Conservation (phyloP, 1,140 invertebrate species). For the Drosophila burlai region DNA sequence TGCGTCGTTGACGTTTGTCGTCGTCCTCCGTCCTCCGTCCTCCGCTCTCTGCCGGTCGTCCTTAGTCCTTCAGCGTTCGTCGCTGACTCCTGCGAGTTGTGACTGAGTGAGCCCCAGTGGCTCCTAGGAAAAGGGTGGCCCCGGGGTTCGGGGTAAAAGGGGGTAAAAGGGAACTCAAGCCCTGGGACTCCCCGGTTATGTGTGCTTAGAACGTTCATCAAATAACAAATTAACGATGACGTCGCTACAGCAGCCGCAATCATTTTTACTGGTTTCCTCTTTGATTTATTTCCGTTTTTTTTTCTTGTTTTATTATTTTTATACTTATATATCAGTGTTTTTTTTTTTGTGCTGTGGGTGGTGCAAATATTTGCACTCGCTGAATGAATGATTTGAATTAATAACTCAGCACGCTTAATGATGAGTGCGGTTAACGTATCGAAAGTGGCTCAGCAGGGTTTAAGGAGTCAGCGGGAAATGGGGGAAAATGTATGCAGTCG, state of each 20-base stretch:
- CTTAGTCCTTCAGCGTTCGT: slow-evolving; percentile 13
- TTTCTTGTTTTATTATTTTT: neutral
- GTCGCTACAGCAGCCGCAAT: slow-evolving; percentile 55
- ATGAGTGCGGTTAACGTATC: slow-evolving; percentile 35
- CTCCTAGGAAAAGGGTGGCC: slow-evolving; percentile 8
- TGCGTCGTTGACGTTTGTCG: slow-evolving; percentile 61
- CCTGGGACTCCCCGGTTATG: slow-evolving; percentile 35
- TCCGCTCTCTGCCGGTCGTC: slow-evolving; percentile 17
- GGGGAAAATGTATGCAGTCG: neutral
- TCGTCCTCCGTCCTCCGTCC: slow-evolving; percentile 12
- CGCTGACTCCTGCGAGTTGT: slow-evolving; percentile 49
- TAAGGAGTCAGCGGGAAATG: neutral
- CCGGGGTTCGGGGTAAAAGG: neutral
- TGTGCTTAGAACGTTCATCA: slow-evolving; percentile 67
- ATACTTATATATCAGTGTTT: neutral
- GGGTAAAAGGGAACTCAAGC: slow-evolving; percentile 2
- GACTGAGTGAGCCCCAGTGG: slow-evolving; percentile 62
- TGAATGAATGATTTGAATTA: slow-evolving; percentile 53
- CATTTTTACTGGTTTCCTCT: slow-evolving; percentile 54
- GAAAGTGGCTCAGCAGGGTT: slow-evolving; percentile 3
- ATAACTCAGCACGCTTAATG: slow-evolving; percentile 47
- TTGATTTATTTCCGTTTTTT: slow-evolving; percentile 31
- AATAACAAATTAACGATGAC: slow-evolving; percentile 71
- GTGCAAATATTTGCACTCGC: slow-evolving; percentile 55
- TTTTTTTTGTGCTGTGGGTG: neutral